Base-by-base conservation (phyloP, 2,797 vertebrate species). In the Emydoidea blandingii region DNA sequence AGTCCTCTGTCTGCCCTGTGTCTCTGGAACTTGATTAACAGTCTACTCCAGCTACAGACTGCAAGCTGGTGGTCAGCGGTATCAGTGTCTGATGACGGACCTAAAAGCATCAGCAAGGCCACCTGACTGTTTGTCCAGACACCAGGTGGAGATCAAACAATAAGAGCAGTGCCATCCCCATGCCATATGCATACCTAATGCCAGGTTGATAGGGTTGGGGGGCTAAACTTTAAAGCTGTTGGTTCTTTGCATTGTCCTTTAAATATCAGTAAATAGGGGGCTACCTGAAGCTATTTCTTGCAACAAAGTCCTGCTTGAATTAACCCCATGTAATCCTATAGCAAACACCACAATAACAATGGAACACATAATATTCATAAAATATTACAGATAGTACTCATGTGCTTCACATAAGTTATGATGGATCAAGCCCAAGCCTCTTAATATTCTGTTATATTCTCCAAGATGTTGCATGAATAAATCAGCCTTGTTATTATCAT, bases 401-500 rank as follows among this genome's bases (percentile, higher is more conserved):
- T 21, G 65, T 68, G 19, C 65, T 68, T 37, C 18, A 68, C 12
- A 27, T 62, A 79, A 34, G 16, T 49, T 86, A 91, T 87, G 62
- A 94, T 89, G 81, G 29, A 12, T 90, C 85, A 90, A 53, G 9
- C 15, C n/a, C 54, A 59, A 86, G 49, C 49, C 50, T 54, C 53
- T 94, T 81, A 83, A 88, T 62, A 81, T 85, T 90, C 83, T 89
- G 31, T 37, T 89, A 5, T 53, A 23, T 85, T 93, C 62, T 82
- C 25, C 44, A 85, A 94, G 62, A 41, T 89, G 72, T n/a, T 83
- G 29, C 78, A 72, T 25, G 72, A 93, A 94, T 92, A 95, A 37
- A 94, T 95, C 91, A 93, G 14, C 86, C 68, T 85, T 92, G 81
- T 91, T 93, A 89, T 91, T 93, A 59, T 59, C 91, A 92, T 62